Base-by-base conservation (phyloP, 2,797 vertebrate species). In the Neomorphus geoffroyi region DNA sequence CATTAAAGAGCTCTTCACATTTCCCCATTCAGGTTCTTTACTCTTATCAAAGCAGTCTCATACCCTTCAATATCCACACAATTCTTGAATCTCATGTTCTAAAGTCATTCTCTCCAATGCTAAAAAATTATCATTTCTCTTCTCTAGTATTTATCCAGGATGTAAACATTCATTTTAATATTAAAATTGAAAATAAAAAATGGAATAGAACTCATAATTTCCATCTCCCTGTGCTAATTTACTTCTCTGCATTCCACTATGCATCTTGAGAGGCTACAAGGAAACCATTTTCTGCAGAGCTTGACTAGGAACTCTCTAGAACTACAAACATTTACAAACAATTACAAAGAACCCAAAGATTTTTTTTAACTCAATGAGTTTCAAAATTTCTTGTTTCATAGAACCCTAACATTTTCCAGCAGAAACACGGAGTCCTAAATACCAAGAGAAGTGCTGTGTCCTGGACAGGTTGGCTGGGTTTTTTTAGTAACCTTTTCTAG, bases 101-200 rank as follows among this genome's bases (percentile, higher is more conserved):
- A 56, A 77, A 89, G 48, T 46, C 12, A 80, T 64, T 48, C 26
- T 70, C 57, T 87, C 43, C 75, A 84, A 53, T 2, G 3, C 27
- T 26, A 35, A 92, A 80, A 37, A 2, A 37, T 14, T 57, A 28
- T 3, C 1, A 53, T 70, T 88, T 87, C 89, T 80, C 39, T 70
- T 77, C 53, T 73, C 46, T 74, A 56, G 19, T 83, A 46, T 67
- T 75, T 92, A 54, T 79, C 58, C 58, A 56, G 24, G 9, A 83
- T 86, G 77, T 39, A 85, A 86, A 91, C 85, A 90, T 33, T 91
- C 27, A 73, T 87, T 87, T 93, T 70, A 65, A 81, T 81, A 90
- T 45, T 77, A 94, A 94, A 85, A 82, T 90, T 92, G 86, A 75
- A 66, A 88, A 62, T 27, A 81, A 5, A 75, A 90, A 84, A 33